A percentile compares a stretch with the other conserved stretches of the same genome.
These are phyloP conservation scores for Neoscelio sp. DNA, from an alignment of 2,888 invertebrate genomes.

Conservation along the genomic window DNA sequence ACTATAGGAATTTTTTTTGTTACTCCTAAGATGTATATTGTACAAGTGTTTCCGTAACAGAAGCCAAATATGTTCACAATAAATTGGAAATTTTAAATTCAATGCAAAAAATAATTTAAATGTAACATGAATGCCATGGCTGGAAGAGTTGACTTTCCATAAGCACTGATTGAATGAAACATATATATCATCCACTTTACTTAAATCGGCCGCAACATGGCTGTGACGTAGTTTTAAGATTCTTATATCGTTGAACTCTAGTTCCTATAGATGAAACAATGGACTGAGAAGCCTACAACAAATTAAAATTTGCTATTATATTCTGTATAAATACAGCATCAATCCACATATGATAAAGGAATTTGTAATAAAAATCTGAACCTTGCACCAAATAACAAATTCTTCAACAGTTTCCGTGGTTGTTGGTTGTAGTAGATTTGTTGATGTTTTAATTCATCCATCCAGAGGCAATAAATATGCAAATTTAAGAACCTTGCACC, in stretches of 20 bases:
- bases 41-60: slow-evolving; percentile 23
- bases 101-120: slow-evolving; percentile 27
- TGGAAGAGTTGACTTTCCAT: slow-evolving; percentile 10
- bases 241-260: slow-evolving; percentile 12
- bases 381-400: no score
- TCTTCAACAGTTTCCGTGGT: no score
- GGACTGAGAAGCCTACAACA: no score
- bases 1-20: slow-evolving; percentile 27
- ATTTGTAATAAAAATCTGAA: no score
- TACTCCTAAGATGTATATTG: neutral
- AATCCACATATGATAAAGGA: no score
- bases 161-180: neutral
- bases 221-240: neutral
- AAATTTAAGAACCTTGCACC: no score
- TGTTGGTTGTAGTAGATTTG: no score
- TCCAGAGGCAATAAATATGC: slow-evolving; percentile 18
- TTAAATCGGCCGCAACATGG: no score
- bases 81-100: slow-evolving; percentile 22
- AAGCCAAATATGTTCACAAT: slow-evolving; percentile 37
- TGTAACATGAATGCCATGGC: slow-evolving; percentile 16
- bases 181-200: slow-evolving; percentile 2
- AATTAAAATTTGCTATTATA: no score
- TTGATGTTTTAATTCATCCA: slow-evolving; percentile 2
- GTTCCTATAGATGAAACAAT: no score
- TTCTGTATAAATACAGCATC: no score